Percentiles rank a stretch among this genome's conserved stretches.
phyloP scores from a whole-genome alignment of 1,140 invertebrate genomes.

The Drosophila malerkotliana region DNA sequence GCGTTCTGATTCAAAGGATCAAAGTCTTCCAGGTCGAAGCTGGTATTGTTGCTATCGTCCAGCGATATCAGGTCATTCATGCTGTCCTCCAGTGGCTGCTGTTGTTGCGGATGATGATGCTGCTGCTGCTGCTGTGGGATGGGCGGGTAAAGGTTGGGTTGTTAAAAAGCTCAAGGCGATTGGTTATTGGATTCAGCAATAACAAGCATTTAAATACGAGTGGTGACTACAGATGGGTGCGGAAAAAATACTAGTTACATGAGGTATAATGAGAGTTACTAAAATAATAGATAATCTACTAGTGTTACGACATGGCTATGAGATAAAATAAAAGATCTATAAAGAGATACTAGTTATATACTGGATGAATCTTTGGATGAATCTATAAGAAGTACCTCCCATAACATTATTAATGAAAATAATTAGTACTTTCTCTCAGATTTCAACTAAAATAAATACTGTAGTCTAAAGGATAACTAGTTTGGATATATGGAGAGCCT shows the following conservation, averaged over 20 bases:
- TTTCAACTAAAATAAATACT: too few relatives aligned
- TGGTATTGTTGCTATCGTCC: slow-evolving; percentile 81
- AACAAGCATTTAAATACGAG: slow-evolving; percentile 11
- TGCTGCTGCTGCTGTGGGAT: slow-evolving; percentile 52
- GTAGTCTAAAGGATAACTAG: not conserved
- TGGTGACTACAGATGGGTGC: slow-evolving; percentile 7
- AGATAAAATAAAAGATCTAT: not conserved
- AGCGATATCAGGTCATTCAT: slow-evolving; percentile 83
- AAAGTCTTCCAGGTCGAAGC: slow-evolving; percentile 83
- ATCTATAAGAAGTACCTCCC: not conserved
- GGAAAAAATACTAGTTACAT: not conserved
- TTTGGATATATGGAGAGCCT: not conserved
- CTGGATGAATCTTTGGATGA: not conserved
- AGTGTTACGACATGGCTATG: too few relatives aligned
- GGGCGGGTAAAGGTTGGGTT: slow-evolving; percentile 17
- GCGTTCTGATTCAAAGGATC: slow-evolving; percentile 83
- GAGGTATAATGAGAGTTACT: not conserved
- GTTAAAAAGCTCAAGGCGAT: slow-evolving; percentile 41
- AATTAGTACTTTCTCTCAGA: not conserved
- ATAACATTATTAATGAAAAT: not conserved
- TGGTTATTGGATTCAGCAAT: not conserved
- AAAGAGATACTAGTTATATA: not conserved
- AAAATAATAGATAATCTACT: not conserved
- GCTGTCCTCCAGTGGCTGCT: slow-evolving; percentile 59
- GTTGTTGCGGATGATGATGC: slow-evolving; percentile 33